Evolutionary conservation across 2,888 invertebrate species (phyloP), one percentile per base, ranked within the genome.

Genomic region (Nudaria mundana): DNA sequence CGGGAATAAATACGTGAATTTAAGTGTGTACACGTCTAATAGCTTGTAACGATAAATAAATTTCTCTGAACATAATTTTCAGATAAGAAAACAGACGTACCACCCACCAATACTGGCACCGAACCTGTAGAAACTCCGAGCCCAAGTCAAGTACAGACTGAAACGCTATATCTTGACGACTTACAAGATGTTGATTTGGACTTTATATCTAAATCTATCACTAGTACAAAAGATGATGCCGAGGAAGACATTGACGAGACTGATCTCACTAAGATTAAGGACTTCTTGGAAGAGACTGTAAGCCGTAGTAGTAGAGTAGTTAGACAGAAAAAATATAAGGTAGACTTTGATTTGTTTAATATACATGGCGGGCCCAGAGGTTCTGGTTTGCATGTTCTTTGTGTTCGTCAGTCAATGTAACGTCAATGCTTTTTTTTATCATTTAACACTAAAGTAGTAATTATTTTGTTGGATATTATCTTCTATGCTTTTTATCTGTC

Each of bases 281-380:
- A 87, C 49, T 73, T 85, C 35, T 53, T 88, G 33, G 87, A 87
- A 37, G 86, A 87, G 44, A 71, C 86, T 38, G 87, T 86, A 46
- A 75, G 77, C 63, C 44, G 2, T n/a, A 1, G n/a, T 12, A 25
- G 5, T 5, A 0, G 10, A 10, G 13, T 7, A 28, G 13, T 8
- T 8, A 15, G n/a, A 8, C 6, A 28, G 24, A 24, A 5, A 24
- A 24, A 10, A 3, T 5, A 8, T 14, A 20, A 20, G 20, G 20
- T 20, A 20, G n/a, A n/a, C n/a, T n/a, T 20, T 20, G 20, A 20
- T 20, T 20, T 20, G 20, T 7, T 20, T 20, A 20, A 7, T 7
- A 8, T 20, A 8, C 20, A 20, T 20, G 20, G 8, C n/a, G 20
- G 20, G 12, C 11, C 10, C 25, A 25, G 12, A 1, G 10, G 24